These are phyloP conservation scores for Muschampia staudingeri DNA, from an alignment of 2,888 invertebrate species.

Conservation along the genomic window DNA sequence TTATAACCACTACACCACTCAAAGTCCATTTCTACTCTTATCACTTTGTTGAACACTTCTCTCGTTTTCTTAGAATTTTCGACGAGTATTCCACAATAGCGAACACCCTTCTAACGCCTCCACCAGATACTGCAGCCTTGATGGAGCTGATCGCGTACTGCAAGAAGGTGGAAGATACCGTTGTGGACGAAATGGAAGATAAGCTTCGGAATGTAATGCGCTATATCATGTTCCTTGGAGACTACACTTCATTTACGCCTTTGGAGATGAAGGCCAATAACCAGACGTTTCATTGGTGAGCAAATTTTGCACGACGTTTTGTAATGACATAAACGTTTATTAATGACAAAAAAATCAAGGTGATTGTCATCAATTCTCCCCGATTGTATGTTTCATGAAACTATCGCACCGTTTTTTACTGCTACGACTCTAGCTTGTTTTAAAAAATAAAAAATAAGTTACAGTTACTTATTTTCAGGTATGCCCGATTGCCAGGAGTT, in stretches of 20 bases:
- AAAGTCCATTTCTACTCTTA: no score
- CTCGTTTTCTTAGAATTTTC: conserved; percentile 91
- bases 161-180: conserved; percentile 93
- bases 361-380: no score
- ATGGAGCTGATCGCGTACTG: conserved; percentile 96
- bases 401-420: no score
- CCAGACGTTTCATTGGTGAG: conserved; percentile 96
- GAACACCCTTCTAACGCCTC: conserved; percentile 94
- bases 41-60: no score
- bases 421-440: no score
- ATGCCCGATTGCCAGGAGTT: conserved; percentile 95
- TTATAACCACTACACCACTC: no score
- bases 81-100: conserved; percentile 96
- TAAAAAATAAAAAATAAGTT: background rate
- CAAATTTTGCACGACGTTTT: conserved; percentile 4
- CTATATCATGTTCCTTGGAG: conserved; percentile 96
- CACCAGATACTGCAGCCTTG: conserved; percentile 96
- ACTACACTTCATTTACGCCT: conserved; percentile 95
- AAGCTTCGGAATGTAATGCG: conserved; percentile 93
- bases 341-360: no score
- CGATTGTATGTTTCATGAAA: no score
- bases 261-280: conserved; percentile 97
- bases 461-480: conserved; percentile 81
- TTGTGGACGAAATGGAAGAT: conserved; percentile 94
- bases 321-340: no score